Conservation (phyloP, 2,797 vertebrate species). For the Sarcophilus harrisii region DNA sequence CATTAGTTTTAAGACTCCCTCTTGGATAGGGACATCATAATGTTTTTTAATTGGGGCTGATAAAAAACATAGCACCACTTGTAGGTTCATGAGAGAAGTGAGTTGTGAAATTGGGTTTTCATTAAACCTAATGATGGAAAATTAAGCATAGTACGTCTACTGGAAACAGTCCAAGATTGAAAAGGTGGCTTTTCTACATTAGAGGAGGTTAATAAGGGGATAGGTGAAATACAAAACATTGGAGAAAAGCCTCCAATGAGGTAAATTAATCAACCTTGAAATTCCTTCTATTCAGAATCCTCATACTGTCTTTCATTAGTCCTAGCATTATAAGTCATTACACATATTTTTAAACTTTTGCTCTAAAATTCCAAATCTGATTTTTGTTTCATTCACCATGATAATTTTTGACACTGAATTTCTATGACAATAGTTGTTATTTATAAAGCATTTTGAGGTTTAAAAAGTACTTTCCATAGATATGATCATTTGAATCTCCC, state of each 20-base stretch:
- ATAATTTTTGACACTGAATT: constrained; percentile 72
- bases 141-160: constrained; percentile 85
- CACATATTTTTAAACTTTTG: constrained; percentile 80
- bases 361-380: constrained; percentile 81
- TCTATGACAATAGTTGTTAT: constrained; percentile 9
- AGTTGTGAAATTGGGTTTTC: constrained; percentile 88
- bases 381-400: constrained; percentile 74
- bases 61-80: constrained; percentile 84
- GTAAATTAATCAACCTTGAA: constrained; percentile 88
- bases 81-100: constrained; percentile 84
- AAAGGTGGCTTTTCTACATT: constrained; percentile 83
- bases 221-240: constrained; percentile 81
- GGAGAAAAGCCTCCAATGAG: constrained; percentile 82
- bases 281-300: constrained; percentile 84
- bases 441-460: neutral
- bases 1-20: constrained; percentile 83
- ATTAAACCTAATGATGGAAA: constrained; percentile 87
- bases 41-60: constrained; percentile 86
- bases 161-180: constrained; percentile 82
- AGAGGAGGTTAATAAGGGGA: constrained; percentile 86
- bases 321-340: constrained; percentile 76
- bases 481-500: neutral
- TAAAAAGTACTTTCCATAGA: neutral
- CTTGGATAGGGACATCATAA: constrained; percentile 78
- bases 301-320: constrained; percentile 81